phyloP scores from a whole-genome alignment of 2,797 vertebrate species.

The Sebastes diploproa region DNA sequence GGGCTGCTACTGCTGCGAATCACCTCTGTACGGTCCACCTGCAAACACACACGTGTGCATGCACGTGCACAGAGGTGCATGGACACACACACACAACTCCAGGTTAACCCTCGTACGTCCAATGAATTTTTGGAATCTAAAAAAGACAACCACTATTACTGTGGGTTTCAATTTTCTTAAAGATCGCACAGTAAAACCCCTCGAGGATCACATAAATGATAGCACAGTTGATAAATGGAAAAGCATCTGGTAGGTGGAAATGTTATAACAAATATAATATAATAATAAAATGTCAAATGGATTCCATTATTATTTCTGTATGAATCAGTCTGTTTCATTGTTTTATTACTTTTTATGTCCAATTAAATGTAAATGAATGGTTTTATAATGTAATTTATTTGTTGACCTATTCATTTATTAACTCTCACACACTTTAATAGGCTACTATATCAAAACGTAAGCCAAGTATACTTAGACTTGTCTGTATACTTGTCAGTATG shows the following conservation, averaged over 20 bases:
- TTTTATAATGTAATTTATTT: neutral
- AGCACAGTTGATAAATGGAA: neutral
- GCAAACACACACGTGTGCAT: conserved; percentile 11
- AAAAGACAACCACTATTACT: neutral
- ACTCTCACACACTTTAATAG: neutral
- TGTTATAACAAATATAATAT: neutral
- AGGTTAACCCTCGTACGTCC: neutral
- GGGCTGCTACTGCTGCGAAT: conserved; percentile 95
- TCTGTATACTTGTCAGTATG: no score
- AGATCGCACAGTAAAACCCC: neutral
- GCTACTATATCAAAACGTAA: no score
- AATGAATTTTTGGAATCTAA: neutral
- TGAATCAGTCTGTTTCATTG: neutral
- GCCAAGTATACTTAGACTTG: no score
- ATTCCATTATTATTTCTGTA: neutral
- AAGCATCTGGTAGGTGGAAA: neutral
- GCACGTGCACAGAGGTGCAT: neutral
- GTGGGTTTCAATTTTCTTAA: neutral
- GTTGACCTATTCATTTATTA: neutral
- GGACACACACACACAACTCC: neutral
- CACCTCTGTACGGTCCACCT: conserved; percentile 98
- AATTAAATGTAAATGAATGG: neutral
- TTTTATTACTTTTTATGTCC: neutral
- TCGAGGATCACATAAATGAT: neutral
- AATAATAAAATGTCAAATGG: neutral